These are phyloP conservation scores for Saguinus midas DNA, from an alignment of 2,113 vertebrate genomes.

Conservation along the genomic window DNA sequence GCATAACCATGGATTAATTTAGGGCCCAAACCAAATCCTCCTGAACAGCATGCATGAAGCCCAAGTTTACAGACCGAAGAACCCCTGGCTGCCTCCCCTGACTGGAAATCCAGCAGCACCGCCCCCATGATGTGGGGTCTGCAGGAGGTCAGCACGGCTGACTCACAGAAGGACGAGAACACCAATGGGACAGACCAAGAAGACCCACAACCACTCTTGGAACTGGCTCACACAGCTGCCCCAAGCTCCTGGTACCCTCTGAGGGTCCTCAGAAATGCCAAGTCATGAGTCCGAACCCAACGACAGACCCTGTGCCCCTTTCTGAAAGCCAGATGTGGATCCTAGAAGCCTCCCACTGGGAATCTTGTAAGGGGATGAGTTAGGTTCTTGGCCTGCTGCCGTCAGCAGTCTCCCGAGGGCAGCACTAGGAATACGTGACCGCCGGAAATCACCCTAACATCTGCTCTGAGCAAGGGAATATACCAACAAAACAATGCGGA, in stretches of 20 bases:
- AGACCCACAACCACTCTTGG: background rate
- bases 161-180: background rate
- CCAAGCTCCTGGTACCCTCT: background rate
- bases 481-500: background rate
- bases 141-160: background rate
- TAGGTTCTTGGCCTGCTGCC: background rate
- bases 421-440: too few species aligned
- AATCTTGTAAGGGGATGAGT: background rate
- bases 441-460: background rate
- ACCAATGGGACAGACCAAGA: background rate
- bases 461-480: background rate
- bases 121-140: background rate
- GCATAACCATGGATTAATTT: fast-evolving
- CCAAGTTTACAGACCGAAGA: background rate
- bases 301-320: background rate
- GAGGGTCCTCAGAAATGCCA: background rate
- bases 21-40: background rate
- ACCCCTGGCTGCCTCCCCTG: background rate
- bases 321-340: background rate
- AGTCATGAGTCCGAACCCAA: too few species aligned
- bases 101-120: background rate
- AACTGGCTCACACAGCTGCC: background rate
- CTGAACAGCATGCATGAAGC: background rate
- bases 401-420: too few species aligned
- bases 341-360: too few species aligned